A percentile compares a stretch with the other conserved stretches of the same genome.
These are phyloP conservation scores for Mongoloraphidia duomilia DNA, from an alignment of 2,888 invertebrate genomes.

Conservation along the genomic window DNA sequence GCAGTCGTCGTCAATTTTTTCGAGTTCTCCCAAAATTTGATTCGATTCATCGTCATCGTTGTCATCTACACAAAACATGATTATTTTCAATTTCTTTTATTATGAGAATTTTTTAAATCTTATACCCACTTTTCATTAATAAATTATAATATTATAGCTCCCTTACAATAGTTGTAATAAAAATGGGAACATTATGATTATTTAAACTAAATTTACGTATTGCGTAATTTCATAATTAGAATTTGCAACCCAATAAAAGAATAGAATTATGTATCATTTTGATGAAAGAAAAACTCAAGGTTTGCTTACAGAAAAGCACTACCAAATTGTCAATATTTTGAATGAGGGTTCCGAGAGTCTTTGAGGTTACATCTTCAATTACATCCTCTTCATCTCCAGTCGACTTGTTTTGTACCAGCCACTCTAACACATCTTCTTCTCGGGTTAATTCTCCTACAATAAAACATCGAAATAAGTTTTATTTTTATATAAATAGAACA, in stretches of 20 bases:
- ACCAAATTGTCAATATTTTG: slow-evolving; percentile 83
- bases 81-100: not conserved
- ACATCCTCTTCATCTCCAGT: slow-evolving; percentile 88
- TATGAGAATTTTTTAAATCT: no score
- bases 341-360: slow-evolving; percentile 74
- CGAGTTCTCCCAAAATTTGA: slow-evolving; percentile 71
- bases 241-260: not conserved
- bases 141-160: no score
- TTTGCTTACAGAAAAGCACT: slow-evolving; percentile 75
- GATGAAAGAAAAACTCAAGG: slow-evolving; percentile 8
- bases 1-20: slow-evolving; percentile 88
- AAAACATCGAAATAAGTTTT: no score
- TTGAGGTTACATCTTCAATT: slow-evolving; percentile 86
- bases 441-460: slow-evolving; percentile 70
- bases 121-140: no score
- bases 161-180: not conserved
- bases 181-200: not conserved
- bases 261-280: not conserved
- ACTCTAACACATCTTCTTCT: slow-evolving; percentile 85
- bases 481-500: no score
- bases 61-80: slow-evolving; percentile 50
- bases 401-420: slow-evolving; percentile 86
- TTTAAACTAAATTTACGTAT: not conserved
- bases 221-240: no score
- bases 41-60: slow-evolving; percentile 79